Evolutionary conservation across 2,888 invertebrate genomes (phyloP), one percentile per base, ranked within the genome.

Genomic region (Cotesia congregata): DNA sequence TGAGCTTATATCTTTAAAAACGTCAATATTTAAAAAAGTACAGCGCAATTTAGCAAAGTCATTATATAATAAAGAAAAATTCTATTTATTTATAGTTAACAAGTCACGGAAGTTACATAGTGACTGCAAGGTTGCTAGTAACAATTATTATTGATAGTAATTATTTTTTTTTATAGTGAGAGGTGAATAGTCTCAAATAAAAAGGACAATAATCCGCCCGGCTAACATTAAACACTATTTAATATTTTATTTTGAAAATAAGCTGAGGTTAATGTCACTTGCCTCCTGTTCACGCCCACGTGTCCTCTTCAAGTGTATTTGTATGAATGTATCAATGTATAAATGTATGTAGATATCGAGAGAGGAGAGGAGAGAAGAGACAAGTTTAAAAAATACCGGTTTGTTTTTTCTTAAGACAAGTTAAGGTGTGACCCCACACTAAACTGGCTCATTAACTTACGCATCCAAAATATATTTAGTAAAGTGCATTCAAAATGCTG

Each of bases 381-480:
- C 50, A 12, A 50, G 50, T 50, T 50, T 50, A 50, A 50, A 50
- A 69, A 81, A 84, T 85, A 85, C 85, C 85, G 84, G 85, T 85
- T 83, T 83, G 81, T 30, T 30, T 83, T 78, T 64, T 40, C 72
- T 59, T 1, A 65, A 41, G 41, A 67, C 61, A 61, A 72, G 77
- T 74, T 79, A 84, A 83, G 83, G 83, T 84, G 83, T 83, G 85
- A 85, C 85, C 84, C 82, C 82, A 76, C 75, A 67, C 76, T 83
- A 80, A 81, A 85, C 85, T 83, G 85, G 81, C 82, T 85, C 83
- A 85, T 85, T 84, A 84, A 82, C 83, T 78, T 82, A 81, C 75
- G 15, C 20, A 61, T 71, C 59, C 38, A 39, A 38, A 50, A 71
- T 38, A 67, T 40, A 12, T 9, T n/a, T 60, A 61, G n/a, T 59